Evolutionary conservation across 1,140 invertebrate species (phyloP).

Genomic region (Danaus plexippus): DNA sequence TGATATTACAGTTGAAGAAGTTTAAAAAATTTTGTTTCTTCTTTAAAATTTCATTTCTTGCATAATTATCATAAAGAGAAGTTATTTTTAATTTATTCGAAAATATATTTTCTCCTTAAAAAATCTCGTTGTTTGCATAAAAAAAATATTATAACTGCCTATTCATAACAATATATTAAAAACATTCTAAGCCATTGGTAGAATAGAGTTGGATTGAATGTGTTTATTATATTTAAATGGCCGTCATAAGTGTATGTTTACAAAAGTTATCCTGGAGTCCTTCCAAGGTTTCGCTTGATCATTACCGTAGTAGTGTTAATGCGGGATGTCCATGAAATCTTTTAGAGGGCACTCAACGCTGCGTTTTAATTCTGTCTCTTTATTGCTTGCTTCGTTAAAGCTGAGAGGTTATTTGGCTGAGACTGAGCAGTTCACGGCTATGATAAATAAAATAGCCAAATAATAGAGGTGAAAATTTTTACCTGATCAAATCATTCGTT

Average conservation of each 20-base stretch:
- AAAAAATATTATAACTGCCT: no score
- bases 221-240: no score
- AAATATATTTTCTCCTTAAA: no score
- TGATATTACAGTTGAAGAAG: no score
- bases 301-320: slow-evolving; percentile 62
- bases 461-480: slow-evolving; percentile 1
- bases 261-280: slow-evolving; percentile 46
- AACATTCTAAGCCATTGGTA: no score
- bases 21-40: no score
- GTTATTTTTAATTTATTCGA: no score
- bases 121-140: no score
- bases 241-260: slow-evolving; percentile 35
- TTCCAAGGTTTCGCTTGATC: slow-evolving; percentile 62
- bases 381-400: slow-evolving; percentile 59
- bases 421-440: slow-evolving; percentile 21
- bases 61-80: no score
- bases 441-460: slow-evolving; percentile 13
- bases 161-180: no score
- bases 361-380: slow-evolving; percentile 61
- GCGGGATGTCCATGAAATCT: slow-evolving; percentile 59
- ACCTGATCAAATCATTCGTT: background rate
- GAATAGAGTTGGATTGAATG: no score
- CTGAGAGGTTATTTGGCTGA: slow-evolving; percentile 57
- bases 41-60: no score
- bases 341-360: slow-evolving; percentile 48